Percentiles rank a stretch among this genome's conserved stretches.
Conservation (phyloP, 1,140 invertebrate species). For the Aricia agestis region DNA sequence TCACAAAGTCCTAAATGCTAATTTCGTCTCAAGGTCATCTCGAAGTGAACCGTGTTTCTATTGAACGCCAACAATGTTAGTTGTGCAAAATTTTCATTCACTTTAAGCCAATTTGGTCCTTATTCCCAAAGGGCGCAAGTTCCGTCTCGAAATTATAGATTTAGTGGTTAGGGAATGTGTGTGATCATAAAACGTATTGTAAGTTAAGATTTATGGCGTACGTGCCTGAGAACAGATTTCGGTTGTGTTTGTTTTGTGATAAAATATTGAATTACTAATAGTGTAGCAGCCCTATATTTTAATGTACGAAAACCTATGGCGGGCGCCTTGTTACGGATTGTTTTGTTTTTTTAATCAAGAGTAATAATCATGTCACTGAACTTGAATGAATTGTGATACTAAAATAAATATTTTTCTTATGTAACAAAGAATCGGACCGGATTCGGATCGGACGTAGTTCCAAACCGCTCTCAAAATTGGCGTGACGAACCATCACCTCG, state of each 20-base stretch:
- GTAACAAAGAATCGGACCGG: too few species aligned
- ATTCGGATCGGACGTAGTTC: too few species aligned
- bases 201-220: conserved; percentile 10
- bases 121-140: background rate
- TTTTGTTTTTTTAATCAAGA: too few species aligned
- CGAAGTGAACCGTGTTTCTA: background rate
- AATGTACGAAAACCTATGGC: too few species aligned
- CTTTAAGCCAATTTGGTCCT: background rate
- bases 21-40: conserved; percentile 12
- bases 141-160: background rate
- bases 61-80: background rate
- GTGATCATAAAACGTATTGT: conserved; percentile 8
- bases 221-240: conserved; percentile 7
- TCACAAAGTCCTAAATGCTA: background rate
- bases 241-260: background rate
- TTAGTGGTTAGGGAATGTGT: background rate
- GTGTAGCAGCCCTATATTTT: background rate
- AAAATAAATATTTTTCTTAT: too few species aligned
- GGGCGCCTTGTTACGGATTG: too few species aligned
- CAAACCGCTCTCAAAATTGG: too few species aligned
- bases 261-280: background rate
- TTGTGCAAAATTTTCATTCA: background rate
- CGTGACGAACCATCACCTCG: too few species aligned
- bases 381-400: too few species aligned
- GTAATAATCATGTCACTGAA: too few species aligned